These are phyloP conservation scores for Spermophilus dauricus DNA, from an alignment of 2,113 vertebrate species.

Conservation along the genomic window DNA sequence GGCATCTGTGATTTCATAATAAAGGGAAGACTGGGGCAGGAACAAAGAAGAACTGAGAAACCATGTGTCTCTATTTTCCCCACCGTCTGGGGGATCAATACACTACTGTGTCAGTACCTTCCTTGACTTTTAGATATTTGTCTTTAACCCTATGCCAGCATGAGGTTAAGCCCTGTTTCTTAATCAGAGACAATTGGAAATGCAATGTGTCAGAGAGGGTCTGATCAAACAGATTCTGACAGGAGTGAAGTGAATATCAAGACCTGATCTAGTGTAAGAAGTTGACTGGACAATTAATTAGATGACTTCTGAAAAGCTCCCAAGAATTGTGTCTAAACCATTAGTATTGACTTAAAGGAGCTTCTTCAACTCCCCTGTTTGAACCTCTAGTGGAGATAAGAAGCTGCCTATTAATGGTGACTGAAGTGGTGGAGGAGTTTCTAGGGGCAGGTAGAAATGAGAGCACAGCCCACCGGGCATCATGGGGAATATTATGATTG, in stretches of 20 bases:
- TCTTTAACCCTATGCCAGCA: neutral
- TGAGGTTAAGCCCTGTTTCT: neutral
- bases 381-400: neutral
- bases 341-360: neutral
- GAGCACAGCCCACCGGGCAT: neutral
- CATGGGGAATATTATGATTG: neutral
- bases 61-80: neutral
- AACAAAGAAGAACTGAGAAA: neutral
- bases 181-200: slow-evolving; percentile 34
- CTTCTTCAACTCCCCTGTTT: neutral
- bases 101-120: no score
- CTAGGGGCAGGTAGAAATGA: neutral
- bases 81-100: neutral
- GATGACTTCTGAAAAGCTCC: neutral
- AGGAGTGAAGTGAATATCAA: neutral
- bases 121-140: neutral
- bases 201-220: neutral
- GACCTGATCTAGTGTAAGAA: neutral
- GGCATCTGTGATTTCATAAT: neutral
- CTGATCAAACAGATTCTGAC: neutral
- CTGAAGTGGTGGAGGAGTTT: neutral
- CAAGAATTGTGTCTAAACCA: neutral
- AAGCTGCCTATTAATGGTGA: neutral
- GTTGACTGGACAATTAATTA: slow-evolving; percentile 21
- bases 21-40: neutral